phyloP scores from a whole-genome alignment of 2,888 invertebrate species.

The Drosophila anomalata region DNA sequence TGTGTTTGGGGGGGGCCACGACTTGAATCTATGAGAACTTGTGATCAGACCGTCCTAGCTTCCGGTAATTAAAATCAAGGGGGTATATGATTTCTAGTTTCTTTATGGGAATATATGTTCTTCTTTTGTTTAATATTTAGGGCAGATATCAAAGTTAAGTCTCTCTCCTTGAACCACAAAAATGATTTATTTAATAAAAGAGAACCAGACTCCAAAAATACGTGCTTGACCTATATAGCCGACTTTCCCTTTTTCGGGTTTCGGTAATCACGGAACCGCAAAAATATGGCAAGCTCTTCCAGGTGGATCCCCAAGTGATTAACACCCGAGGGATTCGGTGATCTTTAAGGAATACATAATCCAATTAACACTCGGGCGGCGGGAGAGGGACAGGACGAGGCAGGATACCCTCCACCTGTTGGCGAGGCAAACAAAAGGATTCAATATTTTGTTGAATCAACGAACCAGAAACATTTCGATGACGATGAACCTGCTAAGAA shows the following conservation, averaged over 20 bases:
- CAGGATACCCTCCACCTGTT: conserved; percentile 64
- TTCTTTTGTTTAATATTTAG: background rate
- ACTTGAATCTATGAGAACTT: conserved; percentile 49
- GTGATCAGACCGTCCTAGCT: conserved; percentile 46
- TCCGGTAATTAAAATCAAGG: conserved; percentile 62
- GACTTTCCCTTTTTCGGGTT: conserved; percentile 39
- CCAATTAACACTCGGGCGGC: conserved; percentile 64
- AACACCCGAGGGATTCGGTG: conserved; percentile 50
- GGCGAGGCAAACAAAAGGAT: conserved; percentile 33
- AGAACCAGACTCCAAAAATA: background rate
- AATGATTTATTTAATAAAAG: background rate
- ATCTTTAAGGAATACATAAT: conserved; percentile 76
- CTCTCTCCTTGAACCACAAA: background rate
- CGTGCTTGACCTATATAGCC: conserved; percentile 21
- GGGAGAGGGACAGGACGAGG: conserved; percentile 2
- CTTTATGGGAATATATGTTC: background rate
- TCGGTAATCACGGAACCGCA: conserved; percentile 32
- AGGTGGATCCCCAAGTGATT: conserved; percentile 37
- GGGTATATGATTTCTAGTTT: no score
- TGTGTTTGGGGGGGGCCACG: background rate
- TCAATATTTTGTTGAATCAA: conserved; percentile 71
- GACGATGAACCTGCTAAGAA: conserved; percentile 62
- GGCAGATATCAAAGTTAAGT: no score
- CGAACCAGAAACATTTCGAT: conserved; percentile 71
- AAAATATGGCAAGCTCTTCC: conserved; percentile 16